Conservation (phyloP, 2,113 vertebrate genomes). For the Aythya baeri region DNA sequence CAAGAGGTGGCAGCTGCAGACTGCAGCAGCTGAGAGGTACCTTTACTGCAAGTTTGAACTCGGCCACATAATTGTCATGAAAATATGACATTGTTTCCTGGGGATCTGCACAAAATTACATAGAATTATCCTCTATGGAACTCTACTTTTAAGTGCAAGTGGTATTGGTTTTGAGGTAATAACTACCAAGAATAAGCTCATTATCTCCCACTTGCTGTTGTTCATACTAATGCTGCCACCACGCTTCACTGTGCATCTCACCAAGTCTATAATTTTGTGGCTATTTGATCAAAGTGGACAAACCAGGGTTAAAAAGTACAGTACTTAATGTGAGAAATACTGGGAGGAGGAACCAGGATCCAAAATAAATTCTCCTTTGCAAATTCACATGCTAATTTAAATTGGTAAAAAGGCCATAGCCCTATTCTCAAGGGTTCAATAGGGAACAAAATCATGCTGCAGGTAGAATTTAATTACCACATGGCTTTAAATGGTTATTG, state of each 20-base stretch:
- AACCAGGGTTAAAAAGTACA: not conserved
- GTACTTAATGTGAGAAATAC: not conserved
- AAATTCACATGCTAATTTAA: not conserved
- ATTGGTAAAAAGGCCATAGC: not conserved
- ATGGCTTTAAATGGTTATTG: not conserved
- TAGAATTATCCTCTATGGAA: not conserved
- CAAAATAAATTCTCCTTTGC: not conserved
- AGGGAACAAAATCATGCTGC: not conserved
- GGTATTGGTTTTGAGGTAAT: not conserved
- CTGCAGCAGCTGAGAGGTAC: not conserved
- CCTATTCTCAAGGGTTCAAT: not conserved
- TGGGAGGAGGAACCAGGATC: not conserved
- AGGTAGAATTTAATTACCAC: conserved; percentile 32
- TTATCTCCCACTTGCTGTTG: not conserved
- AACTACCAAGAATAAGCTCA: not conserved
- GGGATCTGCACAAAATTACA: not conserved
- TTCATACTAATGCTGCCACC: not conserved
- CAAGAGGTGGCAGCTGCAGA: not conserved
- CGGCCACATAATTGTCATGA: not conserved
- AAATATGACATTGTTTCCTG: not conserved
- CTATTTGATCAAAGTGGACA: not conserved
- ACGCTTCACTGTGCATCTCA: not conserved
- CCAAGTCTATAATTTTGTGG: not conserved
- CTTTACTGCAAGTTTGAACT: not conserved
- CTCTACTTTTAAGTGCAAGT: not conserved